phyloP scores from a whole-genome alignment of 2,113 vertebrate species.

The Dendropsophus ebraccatus region DNA sequence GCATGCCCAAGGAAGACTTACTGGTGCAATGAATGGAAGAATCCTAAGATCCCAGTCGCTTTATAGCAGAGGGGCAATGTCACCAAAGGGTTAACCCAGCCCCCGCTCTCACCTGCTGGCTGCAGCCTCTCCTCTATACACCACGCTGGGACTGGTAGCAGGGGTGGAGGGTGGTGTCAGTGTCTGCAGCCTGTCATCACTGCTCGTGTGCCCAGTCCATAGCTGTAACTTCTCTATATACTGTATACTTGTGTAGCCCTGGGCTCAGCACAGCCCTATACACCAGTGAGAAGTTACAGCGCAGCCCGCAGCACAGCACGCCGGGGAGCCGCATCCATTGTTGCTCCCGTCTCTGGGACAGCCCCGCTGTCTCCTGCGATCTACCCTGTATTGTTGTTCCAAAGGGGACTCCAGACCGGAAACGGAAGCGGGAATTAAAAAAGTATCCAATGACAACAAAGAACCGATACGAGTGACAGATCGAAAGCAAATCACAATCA shows the following conservation, averaged over 20 bases:
- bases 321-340: not conserved
- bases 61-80: not conserved
- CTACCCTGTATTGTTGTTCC: constrained; percentile 46
- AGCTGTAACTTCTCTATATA: too few relatives aligned
- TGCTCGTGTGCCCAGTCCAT: not conserved
- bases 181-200: not conserved
- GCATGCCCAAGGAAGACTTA: not conserved
- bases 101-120: constrained; percentile 13
- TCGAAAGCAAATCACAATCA: not conserved
- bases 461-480: not conserved
- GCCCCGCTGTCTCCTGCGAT: constrained; percentile 12
- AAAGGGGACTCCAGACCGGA: constrained; percentile 10
- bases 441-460: not conserved
- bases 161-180: too few relatives aligned
- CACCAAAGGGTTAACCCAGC: not conserved
- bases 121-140: constrained; percentile 16
- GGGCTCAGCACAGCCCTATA: not conserved
- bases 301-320: not conserved
- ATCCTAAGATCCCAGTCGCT: too few relatives aligned
- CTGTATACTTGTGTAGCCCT: not conserved
- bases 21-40: too few relatives aligned
- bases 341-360: not conserved
- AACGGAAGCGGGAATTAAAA: constrained; percentile 27
- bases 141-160: not conserved
- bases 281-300: not conserved